Base-by-base conservation (phyloP, 2,113 vertebrate genomes). In the Martes martes region DNA sequence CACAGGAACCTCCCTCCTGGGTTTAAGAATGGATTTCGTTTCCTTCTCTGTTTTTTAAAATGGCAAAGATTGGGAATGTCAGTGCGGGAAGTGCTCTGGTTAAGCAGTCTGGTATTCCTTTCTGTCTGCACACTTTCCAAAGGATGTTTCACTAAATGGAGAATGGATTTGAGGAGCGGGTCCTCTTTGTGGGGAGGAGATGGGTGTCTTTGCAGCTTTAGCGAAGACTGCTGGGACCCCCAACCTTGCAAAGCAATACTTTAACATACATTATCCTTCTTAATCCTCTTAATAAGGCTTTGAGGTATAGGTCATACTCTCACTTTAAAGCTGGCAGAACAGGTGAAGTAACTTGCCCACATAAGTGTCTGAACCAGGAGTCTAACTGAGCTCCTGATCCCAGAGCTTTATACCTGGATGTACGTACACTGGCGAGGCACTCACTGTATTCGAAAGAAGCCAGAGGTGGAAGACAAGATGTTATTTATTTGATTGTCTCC, bases 31-130 rank as follows among this genome's bases (percentile, higher is more conserved):
- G 19, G 1, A 39, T 23, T 82, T 33, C n/a, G 31, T 78, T 98
- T 98, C 76, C 67, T 98, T 97, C 91, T 89, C 71, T 82, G 24
- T 36, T 57, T 73, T 85, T 55, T 69, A 69, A 74, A 61, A 21
- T 74, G 45, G 10, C n/a, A 0, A 31, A 16, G 50, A 18, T 63
- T 91, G 47, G 52, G 42, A 78, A 31, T 59, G 26, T 80, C 1
- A 67, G 33, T 28, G 7, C 18, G 55, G 45, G 28, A 71, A 69
- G 45, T 57, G 73, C 79, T 96, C 31, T 39, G 15, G 0, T 89
- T 73, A 79, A 52, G 61, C 11, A 5, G 8, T 42, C 2, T 7
- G 50, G 0, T 2, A 4, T 26, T 76, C 42, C 82, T 79, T 73
- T 31, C 36, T 96, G 33, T 47, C 31, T 31, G 33, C 45, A 1